phyloP scores from a whole-genome alignment of 2,113 vertebrate species.

The Poicephalus gulielmi region DNA sequence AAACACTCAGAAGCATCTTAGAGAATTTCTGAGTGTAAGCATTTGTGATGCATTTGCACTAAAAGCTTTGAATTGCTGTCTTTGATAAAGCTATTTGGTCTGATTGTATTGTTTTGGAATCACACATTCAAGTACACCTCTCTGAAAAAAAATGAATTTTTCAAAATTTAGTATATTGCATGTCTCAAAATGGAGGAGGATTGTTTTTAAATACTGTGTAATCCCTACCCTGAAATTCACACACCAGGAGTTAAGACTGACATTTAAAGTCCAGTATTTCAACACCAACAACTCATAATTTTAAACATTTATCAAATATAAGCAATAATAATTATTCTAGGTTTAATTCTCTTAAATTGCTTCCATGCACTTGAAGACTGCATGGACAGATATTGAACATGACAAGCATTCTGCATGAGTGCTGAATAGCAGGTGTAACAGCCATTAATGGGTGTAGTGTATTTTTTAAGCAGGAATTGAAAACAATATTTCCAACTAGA shows the following conservation, averaged over 20 bases:
- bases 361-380: background rate
- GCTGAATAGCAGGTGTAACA: background rate
- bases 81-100: conserved; percentile 62
- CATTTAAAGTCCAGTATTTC: background rate
- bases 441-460: background rate
- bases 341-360: background rate
- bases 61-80: conserved; percentile 69
- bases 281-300: background rate
- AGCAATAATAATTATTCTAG: background rate
- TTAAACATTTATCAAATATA: background rate
- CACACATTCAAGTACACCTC: background rate
- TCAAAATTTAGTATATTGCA: background rate
- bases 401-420: background rate
- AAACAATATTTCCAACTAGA: background rate
- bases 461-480: background rate
- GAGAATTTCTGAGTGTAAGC: conserved; percentile 50
- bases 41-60: conserved; percentile 58
- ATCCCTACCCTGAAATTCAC: background rate
- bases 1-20: conserved; percentile 23
- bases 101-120: conserved; percentile 63
- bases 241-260: background rate
- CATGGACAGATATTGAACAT: background rate
- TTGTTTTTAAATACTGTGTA: background rate
- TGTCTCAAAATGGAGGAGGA: background rate
- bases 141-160: conserved; percentile 2